Percentiles rank a stretch among this genome's conserved stretches.
Evolutionary conservation across 2,888 invertebrate genomes (phyloP).

Genomic region (Drosophila nr. perissopoda): DNA sequence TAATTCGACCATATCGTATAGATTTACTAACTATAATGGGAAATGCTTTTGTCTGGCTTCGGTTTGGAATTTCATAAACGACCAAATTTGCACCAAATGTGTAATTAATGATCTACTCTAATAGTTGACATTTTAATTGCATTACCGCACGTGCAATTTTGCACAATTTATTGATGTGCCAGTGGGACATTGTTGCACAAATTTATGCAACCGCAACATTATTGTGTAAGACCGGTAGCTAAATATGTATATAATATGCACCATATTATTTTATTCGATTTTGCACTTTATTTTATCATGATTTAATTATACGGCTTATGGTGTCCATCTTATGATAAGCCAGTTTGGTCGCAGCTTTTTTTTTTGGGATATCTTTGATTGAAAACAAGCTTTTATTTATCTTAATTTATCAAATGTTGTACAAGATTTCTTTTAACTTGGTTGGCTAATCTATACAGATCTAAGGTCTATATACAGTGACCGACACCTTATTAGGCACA

Average conservation of each 20-base stretch:
- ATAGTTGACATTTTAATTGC: slow-evolving; percentile 71
- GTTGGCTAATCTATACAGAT: background rate
- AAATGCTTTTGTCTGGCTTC: slow-evolving; percentile 5
- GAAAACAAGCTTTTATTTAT: slow-evolving; percentile 58
- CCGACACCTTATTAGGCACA: too few species aligned
- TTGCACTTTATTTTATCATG: slow-evolving; percentile 27
- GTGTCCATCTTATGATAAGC: slow-evolving; percentile 18
- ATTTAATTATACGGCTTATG: slow-evolving; percentile 25
- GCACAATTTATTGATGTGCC: slow-evolving; percentile 55
- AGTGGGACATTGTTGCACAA: slow-evolving; percentile 28
- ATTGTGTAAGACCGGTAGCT: slow-evolving; percentile 38
- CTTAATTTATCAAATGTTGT: slow-evolving; percentile 29
- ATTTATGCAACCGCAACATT: slow-evolving; percentile 3
- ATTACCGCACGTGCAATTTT: slow-evolving; percentile 48
- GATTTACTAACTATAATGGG: slow-evolving; percentile 11
- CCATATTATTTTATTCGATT: slow-evolving; percentile 6
- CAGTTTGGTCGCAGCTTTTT: background rate
- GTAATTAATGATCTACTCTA: slow-evolving; percentile 65
- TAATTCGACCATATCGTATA: slow-evolving; percentile 12
- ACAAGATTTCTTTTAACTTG: slow-evolving; percentile 23
- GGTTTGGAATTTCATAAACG: slow-evolving; percentile 41
- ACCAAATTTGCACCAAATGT: slow-evolving; percentile 55
- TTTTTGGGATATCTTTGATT: slow-evolving; percentile 4
- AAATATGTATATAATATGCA: background rate
- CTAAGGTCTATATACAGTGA: slow-evolving; percentile 26